These are phyloP conservation scores for Plagiodera versicolora DNA, from an alignment of 2,888 invertebrate genomes.

Conservation along the genomic window DNA sequence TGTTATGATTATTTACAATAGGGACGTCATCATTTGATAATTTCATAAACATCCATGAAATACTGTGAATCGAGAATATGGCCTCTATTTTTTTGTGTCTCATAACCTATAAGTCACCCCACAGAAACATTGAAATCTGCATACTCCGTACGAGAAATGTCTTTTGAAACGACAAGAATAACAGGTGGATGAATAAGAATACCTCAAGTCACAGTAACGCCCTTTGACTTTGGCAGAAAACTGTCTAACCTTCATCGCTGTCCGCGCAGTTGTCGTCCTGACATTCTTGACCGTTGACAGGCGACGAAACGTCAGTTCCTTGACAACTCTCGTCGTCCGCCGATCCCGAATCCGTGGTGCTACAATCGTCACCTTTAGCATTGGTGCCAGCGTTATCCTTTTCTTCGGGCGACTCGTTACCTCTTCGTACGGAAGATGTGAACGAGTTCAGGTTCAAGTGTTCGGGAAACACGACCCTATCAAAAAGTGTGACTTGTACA, in stretches of 20 bases:
- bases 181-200: too few species aligned
- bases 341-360: slow-evolving; percentile 70
- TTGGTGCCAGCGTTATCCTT: slow-evolving; percentile 52
- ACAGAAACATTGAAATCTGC: too few species aligned
- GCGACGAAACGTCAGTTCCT: slow-evolving; percentile 53
- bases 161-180: too few species aligned
- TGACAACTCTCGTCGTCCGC: slow-evolving; percentile 66
- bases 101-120: too few species aligned
- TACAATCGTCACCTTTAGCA: slow-evolving; percentile 69
- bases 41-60: too few species aligned
- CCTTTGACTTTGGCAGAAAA: slow-evolving; percentile 1
- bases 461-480: slow-evolving; percentile 80
- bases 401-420: slow-evolving; percentile 54
- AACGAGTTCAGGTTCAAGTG: slow-evolving; percentile 77
- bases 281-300: slow-evolving; percentile 42
- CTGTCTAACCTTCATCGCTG: slow-evolving; percentile 62
- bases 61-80: too few species aligned
- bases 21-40: too few species aligned
- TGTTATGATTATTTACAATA: too few species aligned
- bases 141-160: too few species aligned
- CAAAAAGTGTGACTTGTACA: too few species aligned
- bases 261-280: slow-evolving; percentile 57
- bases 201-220: too few species aligned
- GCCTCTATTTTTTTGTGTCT: too few species aligned
- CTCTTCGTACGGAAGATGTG: slow-evolving; percentile 51